Percentiles rank a stretch among this genome's conserved stretches.
phyloP scores from a whole-genome alignment of 2,888 invertebrate genomes.

The Mesorhabditis spiculigera region DNA sequence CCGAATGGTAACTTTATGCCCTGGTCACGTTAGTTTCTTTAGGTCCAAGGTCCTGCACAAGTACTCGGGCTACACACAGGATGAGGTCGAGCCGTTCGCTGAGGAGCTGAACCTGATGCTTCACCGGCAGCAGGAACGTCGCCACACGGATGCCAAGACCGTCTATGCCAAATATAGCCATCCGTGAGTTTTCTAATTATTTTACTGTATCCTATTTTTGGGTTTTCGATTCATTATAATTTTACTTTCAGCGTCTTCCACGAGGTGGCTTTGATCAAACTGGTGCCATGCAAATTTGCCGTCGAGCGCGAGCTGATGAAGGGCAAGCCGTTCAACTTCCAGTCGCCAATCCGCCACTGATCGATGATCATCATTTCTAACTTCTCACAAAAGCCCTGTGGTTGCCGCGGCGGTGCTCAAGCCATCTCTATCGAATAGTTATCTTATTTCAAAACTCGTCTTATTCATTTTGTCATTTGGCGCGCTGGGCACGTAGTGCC shows the following conservation, averaged over 20 bases:
- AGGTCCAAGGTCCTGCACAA: constrained; percentile 45
- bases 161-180: constrained; percentile 50
- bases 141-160: constrained; percentile 23
- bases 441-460: no score
- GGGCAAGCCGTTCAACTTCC: constrained; percentile 1
- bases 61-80: constrained; percentile 43
- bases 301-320: background rate
- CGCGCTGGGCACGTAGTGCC: no score
- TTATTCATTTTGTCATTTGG: no score
- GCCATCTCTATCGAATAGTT: no score
- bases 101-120: constrained; percentile 50
- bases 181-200: constrained; percentile 32
- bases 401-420: no score
- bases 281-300: constrained; percentile 12
- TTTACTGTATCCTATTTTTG: background rate
- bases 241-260: constrained; percentile 33
- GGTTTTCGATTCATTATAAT: background rate
- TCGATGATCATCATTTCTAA: no score
- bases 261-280: constrained; percentile 22
- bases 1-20: constrained; percentile 28
- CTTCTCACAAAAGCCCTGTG: no score
- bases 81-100: constrained; percentile 44
- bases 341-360: background rate
- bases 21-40: background rate
- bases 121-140: constrained; percentile 18